Evolutionary conservation across 2,113 vertebrate genomes (phyloP).

Genomic region (Pluvianellus socialis): DNA sequence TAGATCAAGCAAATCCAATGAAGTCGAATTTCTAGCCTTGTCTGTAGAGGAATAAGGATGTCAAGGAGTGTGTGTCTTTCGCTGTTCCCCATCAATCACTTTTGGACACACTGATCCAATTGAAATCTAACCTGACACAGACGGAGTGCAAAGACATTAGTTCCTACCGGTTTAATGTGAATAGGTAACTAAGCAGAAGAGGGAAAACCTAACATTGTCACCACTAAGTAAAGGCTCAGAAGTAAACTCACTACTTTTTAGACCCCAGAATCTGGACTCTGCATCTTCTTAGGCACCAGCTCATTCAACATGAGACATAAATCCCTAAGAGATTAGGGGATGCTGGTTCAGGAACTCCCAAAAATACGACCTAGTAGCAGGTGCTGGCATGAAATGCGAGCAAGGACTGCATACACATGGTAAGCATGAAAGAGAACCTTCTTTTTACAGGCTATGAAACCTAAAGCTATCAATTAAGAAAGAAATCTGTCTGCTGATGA

Average conservation of each 20-base stretch:
- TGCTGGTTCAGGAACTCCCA: background rate
- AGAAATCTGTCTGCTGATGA: background rate
- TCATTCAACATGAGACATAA: background rate
- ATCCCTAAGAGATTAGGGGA: background rate
- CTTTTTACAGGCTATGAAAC: background rate
- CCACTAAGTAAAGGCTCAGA: background rate
- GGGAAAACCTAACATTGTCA: background rate
- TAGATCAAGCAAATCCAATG: background rate
- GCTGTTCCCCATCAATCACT: background rate
- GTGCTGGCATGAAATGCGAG: background rate
- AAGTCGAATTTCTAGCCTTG: background rate
- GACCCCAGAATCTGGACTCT: background rate
- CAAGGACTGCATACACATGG: background rate
- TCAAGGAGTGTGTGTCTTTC: background rate
- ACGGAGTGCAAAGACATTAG: background rate
- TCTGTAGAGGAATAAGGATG: background rate
- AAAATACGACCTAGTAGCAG: background rate
- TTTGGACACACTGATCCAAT: background rate
- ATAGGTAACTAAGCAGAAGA: background rate
- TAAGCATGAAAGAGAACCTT: background rate
- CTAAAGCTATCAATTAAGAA: background rate
- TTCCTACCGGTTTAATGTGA: background rate
- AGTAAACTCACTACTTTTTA: background rate
- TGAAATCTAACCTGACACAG: background rate
- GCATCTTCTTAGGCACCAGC: background rate